Evolutionary conservation across 2,797 vertebrate genomes (phyloP), one percentile per base, ranked within the genome.

Genomic region (Sebastes flavidus): DNA sequence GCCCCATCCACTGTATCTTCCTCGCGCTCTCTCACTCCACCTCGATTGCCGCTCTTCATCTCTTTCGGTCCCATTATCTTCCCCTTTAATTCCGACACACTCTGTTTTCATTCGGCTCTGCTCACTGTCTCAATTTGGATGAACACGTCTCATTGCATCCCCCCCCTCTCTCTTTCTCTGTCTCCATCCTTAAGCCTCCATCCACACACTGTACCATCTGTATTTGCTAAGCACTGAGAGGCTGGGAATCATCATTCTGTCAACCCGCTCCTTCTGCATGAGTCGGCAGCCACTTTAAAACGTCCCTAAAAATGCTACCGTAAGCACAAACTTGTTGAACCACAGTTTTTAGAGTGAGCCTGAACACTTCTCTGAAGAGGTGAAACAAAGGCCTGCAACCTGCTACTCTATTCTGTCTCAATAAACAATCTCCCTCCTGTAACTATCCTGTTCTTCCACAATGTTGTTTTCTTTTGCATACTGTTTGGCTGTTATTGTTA

Each of bases 311-410:
- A 92, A 85, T 78, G 89, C 85, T 67, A 66, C 56, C 14, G 77
- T 89, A 84, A 89, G 92, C 92, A 91, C 71, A 90, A 93, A 90
- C 79, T 83, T 91, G 91, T 93, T 92, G 89, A 91, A 83, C 86
- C 67, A 52, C 66, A 76, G 77, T 82, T 91, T 90, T 89, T 72
- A 78, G 75, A 88, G 86, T 84, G 80, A 87, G 83, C 80, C 82
- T 77, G 63, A 89, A 86, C 77, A 82, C 75, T 80, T 84, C 78
- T 84, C 69, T 22, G 69, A 77, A 59, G 69, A 34, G 80, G 83
- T 78, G 75, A 88, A 85, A 90, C 76, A 86, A 89, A 89, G 87
- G 69, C 83, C 81, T 77, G 54, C 52, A 77, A 49, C 72, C 75
- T 79, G 38, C 65, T 46, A 1, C 66, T 70, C 30, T 38, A 59